phyloP scores from a whole-genome alignment of 2,113 vertebrate species.

The Halichoerus grypus region DNA sequence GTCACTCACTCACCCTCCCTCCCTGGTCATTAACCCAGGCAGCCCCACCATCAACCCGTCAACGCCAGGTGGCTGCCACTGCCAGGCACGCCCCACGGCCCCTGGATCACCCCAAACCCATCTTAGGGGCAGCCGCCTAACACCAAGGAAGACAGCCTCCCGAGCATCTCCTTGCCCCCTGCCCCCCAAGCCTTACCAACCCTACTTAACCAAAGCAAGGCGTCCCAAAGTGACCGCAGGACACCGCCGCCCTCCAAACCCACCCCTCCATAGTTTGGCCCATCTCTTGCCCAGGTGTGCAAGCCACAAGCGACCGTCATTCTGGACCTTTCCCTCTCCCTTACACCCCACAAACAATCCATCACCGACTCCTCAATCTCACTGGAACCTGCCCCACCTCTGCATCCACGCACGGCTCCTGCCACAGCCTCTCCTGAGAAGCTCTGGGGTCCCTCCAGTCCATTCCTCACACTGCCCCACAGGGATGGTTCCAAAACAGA shows the following conservation, averaged over 20 bases:
- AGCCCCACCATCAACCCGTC: neutral
- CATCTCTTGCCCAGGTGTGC: neutral
- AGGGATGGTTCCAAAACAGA: neutral
- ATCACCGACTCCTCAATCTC: neutral
- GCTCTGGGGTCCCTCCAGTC: neutral
- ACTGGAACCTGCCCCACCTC: neutral
- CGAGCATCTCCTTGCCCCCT: neutral
- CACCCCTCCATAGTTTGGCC: neutral
- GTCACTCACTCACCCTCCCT: slow-evolving; percentile 54
- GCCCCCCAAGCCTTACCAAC: neutral
- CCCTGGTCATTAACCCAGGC: slow-evolving; percentile 61
- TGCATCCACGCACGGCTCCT: neutral
- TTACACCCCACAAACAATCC: neutral
- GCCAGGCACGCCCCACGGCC: neutral
- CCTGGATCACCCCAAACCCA: neutral
- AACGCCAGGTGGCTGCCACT: slow-evolving; percentile 22
- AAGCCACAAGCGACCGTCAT: neutral
- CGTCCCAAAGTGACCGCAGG: neutral
- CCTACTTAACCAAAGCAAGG: neutral
- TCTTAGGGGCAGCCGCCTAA: neutral
- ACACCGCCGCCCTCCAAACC: neutral
- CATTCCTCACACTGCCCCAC: neutral
- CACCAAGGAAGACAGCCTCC: neutral
- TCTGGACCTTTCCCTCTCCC: neutral
- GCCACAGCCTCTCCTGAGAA: neutral